phyloP scores from a whole-genome alignment of 2,113 vertebrate species.

The Megaptera novaeangliae region DNA sequence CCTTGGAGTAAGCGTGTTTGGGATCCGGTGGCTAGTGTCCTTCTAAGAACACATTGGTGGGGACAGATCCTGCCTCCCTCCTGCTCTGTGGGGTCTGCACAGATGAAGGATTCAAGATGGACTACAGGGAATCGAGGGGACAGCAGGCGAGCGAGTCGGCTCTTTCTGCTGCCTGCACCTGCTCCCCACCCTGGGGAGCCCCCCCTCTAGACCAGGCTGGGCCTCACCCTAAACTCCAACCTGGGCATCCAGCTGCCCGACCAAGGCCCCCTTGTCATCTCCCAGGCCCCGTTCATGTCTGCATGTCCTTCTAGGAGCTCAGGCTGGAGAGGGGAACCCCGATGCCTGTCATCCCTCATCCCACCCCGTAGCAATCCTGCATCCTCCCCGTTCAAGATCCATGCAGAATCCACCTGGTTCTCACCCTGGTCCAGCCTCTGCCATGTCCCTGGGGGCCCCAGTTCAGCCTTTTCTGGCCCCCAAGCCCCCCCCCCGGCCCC shows the following conservation, averaged over 20 bases:
- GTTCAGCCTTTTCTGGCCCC: not conserved
- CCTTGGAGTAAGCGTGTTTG: not conserved
- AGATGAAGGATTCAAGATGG: not conserved
- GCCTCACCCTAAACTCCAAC: not conserved
- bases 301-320: not conserved
- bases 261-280: not conserved
- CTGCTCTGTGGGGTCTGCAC: not conserved
- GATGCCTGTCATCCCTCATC: not conserved
- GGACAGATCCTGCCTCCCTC: not conserved
- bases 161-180: not conserved
- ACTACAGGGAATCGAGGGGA: not conserved
- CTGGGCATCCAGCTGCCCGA: not conserved
- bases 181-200: not conserved
- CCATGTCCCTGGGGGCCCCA: not conserved
- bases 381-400: not conserved
- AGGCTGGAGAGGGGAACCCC: not conserved
- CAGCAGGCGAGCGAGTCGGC: not conserved
- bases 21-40: not conserved
- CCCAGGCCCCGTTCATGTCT: not conserved
- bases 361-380: not conserved
- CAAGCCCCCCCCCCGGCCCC: rapidly evolving
- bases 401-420: not conserved
- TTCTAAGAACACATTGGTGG: not conserved
- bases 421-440: not conserved
- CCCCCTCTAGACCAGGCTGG: not conserved